phyloP scores from a whole-genome alignment of 2,888 invertebrate species.

The Petrolisthes manimaculis region DNA sequence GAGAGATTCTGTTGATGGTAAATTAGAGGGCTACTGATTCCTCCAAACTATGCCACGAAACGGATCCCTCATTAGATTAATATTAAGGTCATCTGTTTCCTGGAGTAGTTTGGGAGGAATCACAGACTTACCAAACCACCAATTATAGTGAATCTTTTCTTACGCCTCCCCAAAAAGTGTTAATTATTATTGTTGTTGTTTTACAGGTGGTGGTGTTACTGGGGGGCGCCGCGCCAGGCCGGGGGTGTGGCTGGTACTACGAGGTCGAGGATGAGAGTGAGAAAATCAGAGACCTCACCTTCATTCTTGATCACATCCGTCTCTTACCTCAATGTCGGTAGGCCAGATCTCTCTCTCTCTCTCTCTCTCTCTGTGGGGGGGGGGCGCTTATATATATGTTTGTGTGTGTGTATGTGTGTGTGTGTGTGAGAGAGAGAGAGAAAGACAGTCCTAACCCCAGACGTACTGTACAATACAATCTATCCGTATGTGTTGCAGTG shows the following conservation, averaged over 20 bases:
- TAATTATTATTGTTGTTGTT: no score
- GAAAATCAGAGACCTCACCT: constrained; percentile 21
- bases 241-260: constrained; percentile 34
- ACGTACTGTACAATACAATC: background rate
- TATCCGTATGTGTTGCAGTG: background rate
- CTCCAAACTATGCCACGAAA: no score
- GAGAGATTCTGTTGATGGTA: no score
- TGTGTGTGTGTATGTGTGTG: background rate
- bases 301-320: constrained; percentile 25
- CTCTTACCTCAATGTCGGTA: background rate
- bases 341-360: background rate
- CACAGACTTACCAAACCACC: no score
- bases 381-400: background rate
- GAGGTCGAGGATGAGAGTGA: constrained; percentile 37
- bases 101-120: no score
- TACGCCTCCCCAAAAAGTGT: no score
- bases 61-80: no score
- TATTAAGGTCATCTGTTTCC: no score
- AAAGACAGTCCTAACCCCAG: no score
- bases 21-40: no score
- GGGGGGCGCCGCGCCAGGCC: background rate
- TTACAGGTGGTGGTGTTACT: constrained; percentile 2
- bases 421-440: background rate
- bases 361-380: background rate
- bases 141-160: no score